phyloP scores from a whole-genome alignment of 1,140 invertebrate species.

The Magallana gigas region DNA sequence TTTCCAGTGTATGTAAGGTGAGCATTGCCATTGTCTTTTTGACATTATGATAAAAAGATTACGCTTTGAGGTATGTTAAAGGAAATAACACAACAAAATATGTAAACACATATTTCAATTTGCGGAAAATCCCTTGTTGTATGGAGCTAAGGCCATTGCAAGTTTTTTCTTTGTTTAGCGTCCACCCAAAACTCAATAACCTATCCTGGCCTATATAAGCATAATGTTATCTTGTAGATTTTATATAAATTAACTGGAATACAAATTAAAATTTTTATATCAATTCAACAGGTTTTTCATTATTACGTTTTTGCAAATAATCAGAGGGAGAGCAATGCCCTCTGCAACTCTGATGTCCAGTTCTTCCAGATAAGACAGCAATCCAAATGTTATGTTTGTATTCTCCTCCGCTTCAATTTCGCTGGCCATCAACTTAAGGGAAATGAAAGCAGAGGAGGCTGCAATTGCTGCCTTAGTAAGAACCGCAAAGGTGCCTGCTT shows the following conservation, averaged over 20 bases:
- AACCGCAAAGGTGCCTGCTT: not conserved
- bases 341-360: not conserved
- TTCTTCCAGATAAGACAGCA: not conserved
- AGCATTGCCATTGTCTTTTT: too few relatives aligned
- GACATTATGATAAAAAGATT: too few relatives aligned
- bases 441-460: not conserved
- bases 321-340: not conserved
- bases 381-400: not conserved
- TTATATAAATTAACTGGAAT: too few relatives aligned
- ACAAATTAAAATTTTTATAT: not conserved
- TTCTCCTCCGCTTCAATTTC: not conserved
- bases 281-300: not conserved
- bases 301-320: not conserved
- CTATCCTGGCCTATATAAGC: too few relatives aligned
- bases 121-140: not conserved
- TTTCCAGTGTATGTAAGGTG: too few relatives aligned
- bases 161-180: too few relatives aligned
- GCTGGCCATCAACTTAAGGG: not conserved
- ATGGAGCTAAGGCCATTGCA: too few relatives aligned
- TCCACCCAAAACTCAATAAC: too few relatives aligned
- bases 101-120: not conserved
- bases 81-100: too few relatives aligned
- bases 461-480: not conserved
- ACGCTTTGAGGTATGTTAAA: too few relatives aligned
- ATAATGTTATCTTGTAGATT: not conserved